Evolutionary conservation across 1,140 invertebrate species (phyloP).

Genomic region (Wasmannia auropunctata): DNA sequence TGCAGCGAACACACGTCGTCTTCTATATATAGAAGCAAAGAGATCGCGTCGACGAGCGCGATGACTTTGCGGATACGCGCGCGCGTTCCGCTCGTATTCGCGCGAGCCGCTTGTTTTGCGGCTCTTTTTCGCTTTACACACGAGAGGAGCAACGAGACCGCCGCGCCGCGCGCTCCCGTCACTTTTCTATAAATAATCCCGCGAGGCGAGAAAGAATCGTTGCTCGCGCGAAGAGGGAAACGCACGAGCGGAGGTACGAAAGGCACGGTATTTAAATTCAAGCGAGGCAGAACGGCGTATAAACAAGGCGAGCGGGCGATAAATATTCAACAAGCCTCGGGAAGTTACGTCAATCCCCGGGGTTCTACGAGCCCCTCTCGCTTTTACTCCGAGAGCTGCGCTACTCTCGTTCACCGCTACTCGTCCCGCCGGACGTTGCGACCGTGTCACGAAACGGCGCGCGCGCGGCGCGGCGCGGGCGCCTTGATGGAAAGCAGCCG

Average conservation of each 20-base stretch:
- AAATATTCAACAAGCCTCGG: constrained; percentile 72
- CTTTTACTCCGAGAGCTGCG: constrained; percentile 45
- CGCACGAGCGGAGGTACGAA: constrained; percentile 57
- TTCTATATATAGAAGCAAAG: constrained; percentile 63
- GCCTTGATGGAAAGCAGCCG: background rate
- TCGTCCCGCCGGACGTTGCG: constrained; percentile 28
- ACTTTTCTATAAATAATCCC: constrained; percentile 68
- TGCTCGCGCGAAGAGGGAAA: constrained; percentile 38
- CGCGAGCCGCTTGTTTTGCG: constrained; percentile 34
- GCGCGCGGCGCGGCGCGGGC: background rate
- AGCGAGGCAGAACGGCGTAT: constrained; percentile 67
- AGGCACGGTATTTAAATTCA: constrained; percentile 71
- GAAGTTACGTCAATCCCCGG: constrained; percentile 57
- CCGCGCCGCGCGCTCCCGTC: background rate
- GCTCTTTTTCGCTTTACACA: constrained; percentile 43
- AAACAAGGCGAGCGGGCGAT: constrained; percentile 71
- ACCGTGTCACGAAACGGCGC: constrained; percentile 34
- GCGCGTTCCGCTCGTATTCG: constrained; percentile 32
- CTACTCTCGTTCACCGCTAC: background rate
- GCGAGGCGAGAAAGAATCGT: constrained; percentile 58
- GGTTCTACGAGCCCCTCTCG: constrained; percentile 37
- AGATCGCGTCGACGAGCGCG: constrained; percentile 1
- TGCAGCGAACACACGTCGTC: background rate
- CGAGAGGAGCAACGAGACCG: background rate
- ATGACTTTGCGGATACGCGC: constrained; percentile 26